A percentile compares a stretch with the other conserved stretches of the same genome.
Conservation (phyloP, 2,888 invertebrate species). For the Oasisia sp. region DNA sequence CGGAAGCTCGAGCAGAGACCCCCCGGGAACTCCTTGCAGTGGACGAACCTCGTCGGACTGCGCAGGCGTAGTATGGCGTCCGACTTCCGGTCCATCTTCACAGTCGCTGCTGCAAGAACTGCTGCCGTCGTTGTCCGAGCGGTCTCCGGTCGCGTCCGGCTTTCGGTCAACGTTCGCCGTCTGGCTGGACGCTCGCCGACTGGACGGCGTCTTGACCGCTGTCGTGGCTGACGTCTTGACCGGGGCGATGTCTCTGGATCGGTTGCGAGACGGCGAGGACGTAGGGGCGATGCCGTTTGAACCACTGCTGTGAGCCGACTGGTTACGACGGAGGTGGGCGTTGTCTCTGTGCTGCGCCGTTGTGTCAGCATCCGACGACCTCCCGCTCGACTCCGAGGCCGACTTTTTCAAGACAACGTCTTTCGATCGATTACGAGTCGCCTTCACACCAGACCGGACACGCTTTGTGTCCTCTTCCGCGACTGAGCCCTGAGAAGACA, state of each 20-base stretch:
- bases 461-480: neutral
- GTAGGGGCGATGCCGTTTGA: neutral
- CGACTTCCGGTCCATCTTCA: neutral
- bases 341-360: neutral
- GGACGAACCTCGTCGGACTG: neutral
- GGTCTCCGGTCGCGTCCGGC: neutral
- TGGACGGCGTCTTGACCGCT: neutral
- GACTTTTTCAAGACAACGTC: neutral
- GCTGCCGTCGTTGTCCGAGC: neutral
- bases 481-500: neutral
- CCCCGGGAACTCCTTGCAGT: neutral
- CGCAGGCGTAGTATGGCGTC: neutral
- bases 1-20: neutral
- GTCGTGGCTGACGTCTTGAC: neutral
- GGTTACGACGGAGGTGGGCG: neutral
- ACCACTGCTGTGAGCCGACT: neutral
- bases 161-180: neutral
- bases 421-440: neutral
- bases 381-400: neutral
- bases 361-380: neutral
- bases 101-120: neutral
- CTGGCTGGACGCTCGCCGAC: neutral
- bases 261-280: neutral
- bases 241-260: neutral
- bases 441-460: neutral